These are phyloP conservation scores for Dendrolimus houi DNA, from an alignment of 2,888 invertebrate species.

Conservation along the genomic window DNA sequence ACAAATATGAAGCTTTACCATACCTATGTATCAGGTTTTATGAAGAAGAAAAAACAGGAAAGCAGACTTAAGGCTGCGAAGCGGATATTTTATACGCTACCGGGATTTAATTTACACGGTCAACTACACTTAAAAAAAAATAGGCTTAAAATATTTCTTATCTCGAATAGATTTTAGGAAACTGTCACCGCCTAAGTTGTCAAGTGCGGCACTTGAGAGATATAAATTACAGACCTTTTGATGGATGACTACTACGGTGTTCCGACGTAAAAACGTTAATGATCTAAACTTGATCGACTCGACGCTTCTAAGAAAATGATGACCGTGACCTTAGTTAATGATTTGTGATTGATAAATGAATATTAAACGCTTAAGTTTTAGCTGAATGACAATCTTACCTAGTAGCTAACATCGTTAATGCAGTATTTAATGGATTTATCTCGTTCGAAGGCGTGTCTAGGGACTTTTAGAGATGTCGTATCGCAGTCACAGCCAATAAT, in stretches of 20 bases:
- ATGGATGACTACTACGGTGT: conserved; percentile 13
- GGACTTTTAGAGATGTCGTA: no score
- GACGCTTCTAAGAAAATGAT: background rate
- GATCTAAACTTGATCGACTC: background rate
- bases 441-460: background rate
- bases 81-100: no score
- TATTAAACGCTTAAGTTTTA: background rate
- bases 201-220: conserved; percentile 21
- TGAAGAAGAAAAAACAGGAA: no score
- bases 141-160: no score
- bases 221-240: conserved; percentile 33
- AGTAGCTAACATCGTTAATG: background rate
- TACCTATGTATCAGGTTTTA: no score
- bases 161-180: conserved; percentile 9
- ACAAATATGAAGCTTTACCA: no score
- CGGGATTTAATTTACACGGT: no score
- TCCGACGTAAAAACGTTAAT: conserved; percentile 2
- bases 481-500: no score
- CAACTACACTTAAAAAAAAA: no score
- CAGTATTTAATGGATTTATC: background rate
- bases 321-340: conserved; percentile 1
- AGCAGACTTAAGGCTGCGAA: no score
- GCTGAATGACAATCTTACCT: background rate
- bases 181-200: conserved; percentile 30
- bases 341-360: conserved; percentile 2